Base-by-base conservation (phyloP, 2,113 vertebrate species). In the Tragelaphus strepsiceros region DNA sequence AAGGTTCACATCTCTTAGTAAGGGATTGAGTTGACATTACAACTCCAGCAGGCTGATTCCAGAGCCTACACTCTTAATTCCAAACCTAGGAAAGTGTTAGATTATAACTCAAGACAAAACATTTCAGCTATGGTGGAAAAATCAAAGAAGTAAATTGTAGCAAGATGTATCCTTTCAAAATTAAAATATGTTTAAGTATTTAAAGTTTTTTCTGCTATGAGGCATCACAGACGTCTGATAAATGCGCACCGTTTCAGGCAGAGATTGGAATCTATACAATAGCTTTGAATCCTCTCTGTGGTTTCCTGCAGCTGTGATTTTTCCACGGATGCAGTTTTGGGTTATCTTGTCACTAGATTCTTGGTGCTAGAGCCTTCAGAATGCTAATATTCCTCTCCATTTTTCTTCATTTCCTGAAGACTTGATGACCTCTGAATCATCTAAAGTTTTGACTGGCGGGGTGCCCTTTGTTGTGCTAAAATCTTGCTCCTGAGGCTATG, bases 131-230 rank as follows among this genome's bases (percentile, higher is more conserved):
- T 35, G 81, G 78, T 26, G 16, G 62, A 93, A 92, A 98, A 91
- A 56, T 30, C 53, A 83, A 32, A 90, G 35, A 91, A 86, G 49
- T 49, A 95, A 97, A 97, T 74, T 62, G 16, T 58, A 96, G 88
- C 94, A 97, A 97, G 54, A 95, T 96, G 94, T 95, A 56, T 49
- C 39, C 61, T 94, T 97, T 96, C 54, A 95, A 94, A 95, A 88
- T 89, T 64, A 97, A 97, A 98, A 85, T 59, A 30, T 16, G 2
- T 62, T 92, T 53, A 95, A 91, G 51, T 74, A 39, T 88, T 97
- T 91, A 80, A 78, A 80, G 64, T 15, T 88, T 90, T 80, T 22
- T 81, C 67, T 64, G 7, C 35, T 49, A 12, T 2, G 30, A 93
- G 49, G 53, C 32, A 5, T 53, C 51, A 8, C n/a, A 59, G 43